Evolutionary conservation across 2,797 vertebrate species (phyloP).

Genomic region (Ateles fusciceps): DNA sequence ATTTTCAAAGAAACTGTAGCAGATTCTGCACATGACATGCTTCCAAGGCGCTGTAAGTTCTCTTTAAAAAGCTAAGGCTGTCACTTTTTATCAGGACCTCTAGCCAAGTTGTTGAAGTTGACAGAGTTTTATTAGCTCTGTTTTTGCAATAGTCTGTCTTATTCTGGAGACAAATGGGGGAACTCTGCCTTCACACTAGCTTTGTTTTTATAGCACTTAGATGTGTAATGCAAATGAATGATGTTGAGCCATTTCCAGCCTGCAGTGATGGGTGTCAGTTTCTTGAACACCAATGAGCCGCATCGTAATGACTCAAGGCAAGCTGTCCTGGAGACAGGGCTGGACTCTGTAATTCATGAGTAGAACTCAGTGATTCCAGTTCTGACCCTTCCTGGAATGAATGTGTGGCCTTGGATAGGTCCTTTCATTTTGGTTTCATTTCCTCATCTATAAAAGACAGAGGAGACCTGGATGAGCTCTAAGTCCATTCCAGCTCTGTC

Average conservation of each 20-base stretch:
- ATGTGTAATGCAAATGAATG: constrained; percentile 80
- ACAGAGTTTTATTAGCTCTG: constrained; percentile 83
- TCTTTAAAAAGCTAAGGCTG: constrained; percentile 74
- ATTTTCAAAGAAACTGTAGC: constrained; percentile 71
- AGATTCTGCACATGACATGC: constrained; percentile 43
- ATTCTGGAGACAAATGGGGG: constrained; percentile 80
- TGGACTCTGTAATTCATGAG: not conserved
- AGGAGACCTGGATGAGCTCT: not conserved
- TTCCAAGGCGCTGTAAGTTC: constrained; percentile 79
- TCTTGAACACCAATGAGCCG: constrained; percentile 72
- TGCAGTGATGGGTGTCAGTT: constrained; percentile 70
- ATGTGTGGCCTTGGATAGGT: constrained; percentile 14
- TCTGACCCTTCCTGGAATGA: not conserved
- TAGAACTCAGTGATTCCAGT: not conserved
- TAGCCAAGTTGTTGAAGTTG: constrained; percentile 79
- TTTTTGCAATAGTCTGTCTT: constrained; percentile 81
- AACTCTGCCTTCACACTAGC: constrained; percentile 77
- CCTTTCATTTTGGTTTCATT: not conserved
- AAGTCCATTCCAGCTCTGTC: not conserved
- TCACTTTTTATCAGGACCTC: constrained; percentile 71
- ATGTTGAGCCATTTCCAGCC: constrained; percentile 74
- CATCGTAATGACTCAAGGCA: not conserved
- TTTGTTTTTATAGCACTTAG: constrained; percentile 76
- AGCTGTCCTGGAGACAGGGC: not conserved
- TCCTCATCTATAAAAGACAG: not conserved